Base-by-base conservation (phyloP, 1,140 invertebrate genomes). In the Epicauta chinensis region DNA sequence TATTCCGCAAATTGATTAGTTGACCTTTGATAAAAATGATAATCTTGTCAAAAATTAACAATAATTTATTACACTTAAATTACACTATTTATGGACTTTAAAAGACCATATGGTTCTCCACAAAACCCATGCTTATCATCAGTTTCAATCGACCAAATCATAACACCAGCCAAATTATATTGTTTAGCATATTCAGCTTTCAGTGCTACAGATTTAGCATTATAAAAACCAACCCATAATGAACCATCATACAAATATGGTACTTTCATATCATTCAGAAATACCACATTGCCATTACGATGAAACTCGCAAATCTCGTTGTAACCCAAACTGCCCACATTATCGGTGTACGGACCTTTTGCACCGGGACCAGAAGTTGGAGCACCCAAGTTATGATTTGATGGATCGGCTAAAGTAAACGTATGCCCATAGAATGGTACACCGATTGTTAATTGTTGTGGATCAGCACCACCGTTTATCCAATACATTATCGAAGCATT, bases 151-250 rank as follows among this genome's bases (percentile, higher is more conserved):
- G 79, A 81, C 85, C 84, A 88, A 1, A 83, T 54, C 82, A 87
- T 86, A 2, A 72, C 73, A n/a, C 84, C 84, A 36, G 71, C 79
- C 2, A 87, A 67, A 34, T 46, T 46, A 6, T 54, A 11, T 23
- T 46, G 23, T 53, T 50, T 58, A 0, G 52, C 59, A 48, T 52
- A 60, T 34, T 55, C 30, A 1, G 40, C 55, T 68, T 86, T 82
- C 6, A 70, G 58, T 0, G 50, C 61, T 2, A 81, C 55, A 6
- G 79, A 82, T 38, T 56, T 63, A 61, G 58, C 12, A 55, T 88
- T 75, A 48, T 91, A 88, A 53, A 81, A 90, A 11, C 84, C 82
- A 30, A 89, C 73, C 87, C 87, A 91, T 60, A 86, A 79, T 5
- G 71, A 70, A 1, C 68, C 75, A 15, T 72, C 74, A 41, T 78